phyloP scores from a whole-genome alignment of 2,888 invertebrate genomes.

The Pycnomerus fuliginosus region DNA sequence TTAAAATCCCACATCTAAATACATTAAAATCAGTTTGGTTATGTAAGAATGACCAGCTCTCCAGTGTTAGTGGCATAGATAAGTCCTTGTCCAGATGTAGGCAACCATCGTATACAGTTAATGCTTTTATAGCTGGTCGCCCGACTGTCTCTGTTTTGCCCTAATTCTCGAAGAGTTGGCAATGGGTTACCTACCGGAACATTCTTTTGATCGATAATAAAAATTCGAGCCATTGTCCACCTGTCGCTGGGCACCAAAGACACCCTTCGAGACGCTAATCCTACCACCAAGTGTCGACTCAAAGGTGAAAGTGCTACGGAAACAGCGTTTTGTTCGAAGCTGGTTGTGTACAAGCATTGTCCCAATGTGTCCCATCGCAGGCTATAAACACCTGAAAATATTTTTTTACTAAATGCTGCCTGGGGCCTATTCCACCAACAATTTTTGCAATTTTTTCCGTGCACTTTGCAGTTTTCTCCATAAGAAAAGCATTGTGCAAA shows the following conservation, averaged over 20 bases:
- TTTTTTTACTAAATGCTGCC: too few species aligned
- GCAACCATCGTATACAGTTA: constrained; percentile 84
- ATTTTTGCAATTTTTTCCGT: too few species aligned
- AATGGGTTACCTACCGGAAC: constrained; percentile 46
- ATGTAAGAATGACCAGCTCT: constrained; percentile 70
- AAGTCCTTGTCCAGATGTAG: constrained; percentile 78
- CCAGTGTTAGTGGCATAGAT: constrained; percentile 86
- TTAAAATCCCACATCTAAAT: too few species aligned
- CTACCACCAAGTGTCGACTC: constrained; percentile 75
- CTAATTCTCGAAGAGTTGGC: constrained; percentile 64
- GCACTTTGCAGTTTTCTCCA: too few species aligned
- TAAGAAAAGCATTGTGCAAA: too few species aligned
- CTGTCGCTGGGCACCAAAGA: constrained; percentile 60
- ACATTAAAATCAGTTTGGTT: constrained; percentile 26
- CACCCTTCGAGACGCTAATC: constrained; percentile 68
- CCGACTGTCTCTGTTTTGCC: constrained; percentile 61
- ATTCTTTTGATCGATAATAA: constrained; percentile 49
- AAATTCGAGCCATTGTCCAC: constrained; percentile 54
- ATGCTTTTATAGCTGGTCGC: constrained; percentile 68
- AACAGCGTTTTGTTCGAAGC: constrained; percentile 76
- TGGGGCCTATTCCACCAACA: too few species aligned
- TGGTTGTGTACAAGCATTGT: constrained; percentile 75
- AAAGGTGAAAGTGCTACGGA: constrained; percentile 85
- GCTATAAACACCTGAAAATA: constrained; percentile 73
- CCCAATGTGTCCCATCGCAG: constrained; percentile 73